These are phyloP conservation scores for Drosophila sechellia DNA, from an alignment of 1,140 invertebrate species.

Conservation along the genomic window DNA sequence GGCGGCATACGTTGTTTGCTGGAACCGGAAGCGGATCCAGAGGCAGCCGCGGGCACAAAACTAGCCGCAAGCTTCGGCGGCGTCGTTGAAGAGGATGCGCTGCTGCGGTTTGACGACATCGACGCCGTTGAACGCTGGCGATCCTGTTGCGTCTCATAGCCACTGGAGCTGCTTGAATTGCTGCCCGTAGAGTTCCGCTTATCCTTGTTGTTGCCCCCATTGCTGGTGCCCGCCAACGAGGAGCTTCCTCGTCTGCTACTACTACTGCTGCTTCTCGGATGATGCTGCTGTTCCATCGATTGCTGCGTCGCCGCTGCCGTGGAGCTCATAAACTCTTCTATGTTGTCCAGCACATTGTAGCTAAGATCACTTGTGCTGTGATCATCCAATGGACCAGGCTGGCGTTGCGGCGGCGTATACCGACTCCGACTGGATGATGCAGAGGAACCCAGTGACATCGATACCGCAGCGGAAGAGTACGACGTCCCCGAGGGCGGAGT, in stretches of 20 bases:
- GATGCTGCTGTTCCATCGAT: slow-evolving; percentile 28
- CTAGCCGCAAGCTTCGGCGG: slow-evolving; percentile 65
- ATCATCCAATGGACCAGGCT: slow-evolving; percentile 66
- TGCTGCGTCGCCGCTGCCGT: slow-evolving; percentile 38
- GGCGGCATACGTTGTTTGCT: slow-evolving; percentile 39
- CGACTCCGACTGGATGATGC: slow-evolving; percentile 54
- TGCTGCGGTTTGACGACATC: slow-evolving; percentile 26
- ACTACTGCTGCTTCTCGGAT: slow-evolving; percentile 36
- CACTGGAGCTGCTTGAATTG: slow-evolving; percentile 66
- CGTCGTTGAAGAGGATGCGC: slow-evolving; percentile 35
- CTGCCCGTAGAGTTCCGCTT: slow-evolving; percentile 72
- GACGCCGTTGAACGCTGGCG: slow-evolving; percentile 43
- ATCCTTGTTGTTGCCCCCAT: slow-evolving; percentile 34
- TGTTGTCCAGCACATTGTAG: slow-evolving; percentile 79
- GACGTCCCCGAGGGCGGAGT: slow-evolving; percentile 40
- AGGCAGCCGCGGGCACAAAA: slow-evolving; percentile 55
- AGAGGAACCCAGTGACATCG: slow-evolving; percentile 30
- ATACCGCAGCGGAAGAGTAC: slow-evolving; percentile 10
- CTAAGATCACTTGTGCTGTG: slow-evolving; percentile 72
- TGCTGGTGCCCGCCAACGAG: slow-evolving; percentile 23
- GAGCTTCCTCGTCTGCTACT: slow-evolving; percentile 31
- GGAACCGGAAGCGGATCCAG: slow-evolving; percentile 4
- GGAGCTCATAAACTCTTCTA: slow-evolving; percentile 73
- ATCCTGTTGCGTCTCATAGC: slow-evolving; percentile 68
- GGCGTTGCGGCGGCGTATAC: slow-evolving; percentile 68